Base-by-base conservation (phyloP, 2,888 invertebrate species). In the Protonemura montana region DNA sequence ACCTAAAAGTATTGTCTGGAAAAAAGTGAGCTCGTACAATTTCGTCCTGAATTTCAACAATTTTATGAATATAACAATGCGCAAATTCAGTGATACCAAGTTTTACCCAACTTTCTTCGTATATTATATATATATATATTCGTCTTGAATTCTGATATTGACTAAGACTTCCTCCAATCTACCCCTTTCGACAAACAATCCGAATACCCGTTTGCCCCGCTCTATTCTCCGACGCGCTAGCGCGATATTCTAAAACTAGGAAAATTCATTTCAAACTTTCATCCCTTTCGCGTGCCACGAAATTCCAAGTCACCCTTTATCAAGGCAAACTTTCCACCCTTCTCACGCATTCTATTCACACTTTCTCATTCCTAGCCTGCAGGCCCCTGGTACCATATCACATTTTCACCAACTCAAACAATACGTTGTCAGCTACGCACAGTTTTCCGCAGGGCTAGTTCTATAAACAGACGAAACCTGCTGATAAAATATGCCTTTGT, bases 251-350 rank as follows among this genome's bases (percentile, higher is more conserved):
- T 59, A 59, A 59, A 59, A 59, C 59, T 59, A 21, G 59, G 59
- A 59, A 59, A 59, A 59, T 59, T 59, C 59, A 59, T 59, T 59
- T 59, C 59, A 59, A 59, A 59, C 59, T 59, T 59, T 21, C 59
- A 13, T 59, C 35, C 35, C 35, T 35, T 35, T 35, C 35, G 59
- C 59, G 59, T 21, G 59, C 59, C 59, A 59, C 59, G 59, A 59
- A 59, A 59, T 59, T 59, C 59, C 59, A 21, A 59, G 59, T 59
- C 59, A 59, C 59, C 59, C 59, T 21, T 59, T 59, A 59, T 59
- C 13, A 59, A 59, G 59, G 59, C 7, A 59, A 59, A 59, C 16
- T 59, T 59, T 59, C 59, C n/a, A n/a, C n/a, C 35, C 59, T 59
- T 13, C 59, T 21, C 59, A 2, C 7, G 59, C 59, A 59, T 59